These are phyloP conservation scores for Malacosoma neustria DNA, from an alignment of 2,888 invertebrate genomes.

Conservation along the genomic window DNA sequence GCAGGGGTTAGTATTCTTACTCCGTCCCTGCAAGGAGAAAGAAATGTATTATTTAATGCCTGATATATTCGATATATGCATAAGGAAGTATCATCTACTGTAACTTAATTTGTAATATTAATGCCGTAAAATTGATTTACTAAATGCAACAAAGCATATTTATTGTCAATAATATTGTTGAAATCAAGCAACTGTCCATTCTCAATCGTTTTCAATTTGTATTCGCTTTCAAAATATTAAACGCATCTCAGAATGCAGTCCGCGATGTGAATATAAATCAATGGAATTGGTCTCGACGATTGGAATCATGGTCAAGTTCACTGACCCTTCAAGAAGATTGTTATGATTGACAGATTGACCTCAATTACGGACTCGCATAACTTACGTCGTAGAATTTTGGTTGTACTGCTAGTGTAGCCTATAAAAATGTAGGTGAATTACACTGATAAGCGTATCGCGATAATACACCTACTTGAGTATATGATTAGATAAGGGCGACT, in stretches of 20 bases:
- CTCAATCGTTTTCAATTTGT: constrained; percentile 22
- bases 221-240: constrained; percentile 24
- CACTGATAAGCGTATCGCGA: constrained; percentile 36
- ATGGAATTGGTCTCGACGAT: constrained; percentile 39
- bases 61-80: too few relatives aligned
- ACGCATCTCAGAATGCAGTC: constrained; percentile 33
- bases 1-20: too few relatives aligned
- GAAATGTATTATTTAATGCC: too few relatives aligned
- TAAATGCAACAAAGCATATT: too few relatives aligned
- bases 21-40: too few relatives aligned
- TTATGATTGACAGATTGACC: constrained; percentile 40
- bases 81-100: too few relatives aligned
- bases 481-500: constrained; percentile 35
- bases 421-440: constrained; percentile 33
- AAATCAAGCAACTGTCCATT: too few relatives aligned
- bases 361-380: constrained; percentile 15
- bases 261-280: constrained; percentile 49
- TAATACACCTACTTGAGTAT: constrained; percentile 26
- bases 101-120: too few relatives aligned
- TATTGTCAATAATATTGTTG: too few relatives aligned
- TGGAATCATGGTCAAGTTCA: constrained; percentile 49
- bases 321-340: constrained; percentile 33
- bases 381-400: constrained; percentile 2
- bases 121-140: too few relatives aligned
- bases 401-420: constrained; percentile 7